Evolutionary conservation across 2,797 vertebrate species (phyloP).

Genomic region (Acipenser ruthenus): DNA sequence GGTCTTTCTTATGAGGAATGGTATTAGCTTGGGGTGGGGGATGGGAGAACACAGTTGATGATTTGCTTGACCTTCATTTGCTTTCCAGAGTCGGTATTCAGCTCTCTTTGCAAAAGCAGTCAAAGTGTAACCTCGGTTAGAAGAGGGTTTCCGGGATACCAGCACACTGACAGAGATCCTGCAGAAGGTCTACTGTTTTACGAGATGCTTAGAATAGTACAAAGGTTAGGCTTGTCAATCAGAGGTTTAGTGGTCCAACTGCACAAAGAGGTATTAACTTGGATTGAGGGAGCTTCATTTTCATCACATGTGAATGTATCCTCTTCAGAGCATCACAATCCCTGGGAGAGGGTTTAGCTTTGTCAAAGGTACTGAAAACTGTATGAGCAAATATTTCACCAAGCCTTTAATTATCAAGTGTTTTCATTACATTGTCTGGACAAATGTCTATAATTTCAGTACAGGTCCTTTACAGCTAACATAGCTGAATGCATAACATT

Average conservation of each 20-base stretch:
- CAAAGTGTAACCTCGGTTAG: not conserved
- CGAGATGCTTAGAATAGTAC: constrained; percentile 8
- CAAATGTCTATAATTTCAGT: not conserved
- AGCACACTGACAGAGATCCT: not conserved
- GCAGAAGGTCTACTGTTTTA: not conserved
- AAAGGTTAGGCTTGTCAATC: constrained; percentile 19
- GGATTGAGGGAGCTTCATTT: constrained; percentile 18
- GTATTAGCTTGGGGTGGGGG: not conserved
- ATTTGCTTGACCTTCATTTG: constrained; percentile 1
- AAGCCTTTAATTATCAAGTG: constrained; percentile 28
- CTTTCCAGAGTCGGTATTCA: not conserved
- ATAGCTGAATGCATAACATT: constrained; percentile 32
- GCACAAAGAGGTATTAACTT: constrained; percentile 16
- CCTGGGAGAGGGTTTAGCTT: constrained; percentile 6
- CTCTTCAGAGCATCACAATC: constrained; percentile 19
- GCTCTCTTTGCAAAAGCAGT: not conserved
- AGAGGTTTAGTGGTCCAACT: constrained; percentile 18
- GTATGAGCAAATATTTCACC: constrained; percentile 34
- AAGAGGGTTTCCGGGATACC: not conserved
- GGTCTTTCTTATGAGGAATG: too few species aligned
- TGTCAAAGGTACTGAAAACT: constrained; percentile 1
- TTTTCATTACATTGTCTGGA: not conserved
- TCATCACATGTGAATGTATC: constrained; percentile 10
- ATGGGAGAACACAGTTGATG: not conserved
- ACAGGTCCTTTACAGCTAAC: constrained; percentile 31